phyloP scores from a whole-genome alignment of 1,140 invertebrate species.

The Idris sp. region DNA sequence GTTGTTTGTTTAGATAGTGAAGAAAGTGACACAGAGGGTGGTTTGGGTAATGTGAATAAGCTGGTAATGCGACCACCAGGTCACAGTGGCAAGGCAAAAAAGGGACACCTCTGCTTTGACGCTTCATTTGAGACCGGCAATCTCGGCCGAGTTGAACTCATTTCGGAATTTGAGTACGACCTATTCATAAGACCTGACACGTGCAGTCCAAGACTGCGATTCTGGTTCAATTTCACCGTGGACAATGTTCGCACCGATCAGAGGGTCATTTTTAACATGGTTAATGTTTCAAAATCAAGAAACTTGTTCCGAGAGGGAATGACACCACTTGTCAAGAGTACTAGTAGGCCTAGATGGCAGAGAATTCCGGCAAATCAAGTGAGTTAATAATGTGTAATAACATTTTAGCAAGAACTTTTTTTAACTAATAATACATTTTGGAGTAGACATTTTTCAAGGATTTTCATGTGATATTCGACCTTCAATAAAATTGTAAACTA shows the following conservation, averaged over 20 bases:
- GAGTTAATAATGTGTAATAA: too few relatives aligned
- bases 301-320: slow-evolving; percentile 93
- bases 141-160: slow-evolving; percentile 94
- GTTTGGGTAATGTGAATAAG: slow-evolving; percentile 95
- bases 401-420: too few relatives aligned
- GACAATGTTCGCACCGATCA: slow-evolving; percentile 97
- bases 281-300: slow-evolving; percentile 95
- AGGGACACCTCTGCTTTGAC: slow-evolving; percentile 97
- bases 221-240: slow-evolving; percentile 99
- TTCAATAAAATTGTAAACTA: too few relatives aligned
- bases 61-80: slow-evolving; percentile 95
- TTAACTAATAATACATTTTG: too few relatives aligned
- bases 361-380: slow-evolving; percentile 81
- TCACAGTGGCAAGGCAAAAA: slow-evolving; percentile 95
- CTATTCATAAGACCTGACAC: slow-evolving; percentile 97
- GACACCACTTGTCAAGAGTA: slow-evolving; percentile 95
- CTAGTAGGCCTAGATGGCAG: slow-evolving; percentile 94
- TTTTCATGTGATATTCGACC: too few relatives aligned
- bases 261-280: slow-evolving; percentile 97
- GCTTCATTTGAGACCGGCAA: slow-evolving; percentile 98
- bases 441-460: too few relatives aligned
- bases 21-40: slow-evolving; percentile 95
- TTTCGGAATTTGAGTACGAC: slow-evolving; percentile 97
- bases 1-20: slow-evolving; percentile 88
- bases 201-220: slow-evolving; percentile 92